phyloP scores from a whole-genome alignment of 2,797 vertebrate species.

The Brotula barbata region DNA sequence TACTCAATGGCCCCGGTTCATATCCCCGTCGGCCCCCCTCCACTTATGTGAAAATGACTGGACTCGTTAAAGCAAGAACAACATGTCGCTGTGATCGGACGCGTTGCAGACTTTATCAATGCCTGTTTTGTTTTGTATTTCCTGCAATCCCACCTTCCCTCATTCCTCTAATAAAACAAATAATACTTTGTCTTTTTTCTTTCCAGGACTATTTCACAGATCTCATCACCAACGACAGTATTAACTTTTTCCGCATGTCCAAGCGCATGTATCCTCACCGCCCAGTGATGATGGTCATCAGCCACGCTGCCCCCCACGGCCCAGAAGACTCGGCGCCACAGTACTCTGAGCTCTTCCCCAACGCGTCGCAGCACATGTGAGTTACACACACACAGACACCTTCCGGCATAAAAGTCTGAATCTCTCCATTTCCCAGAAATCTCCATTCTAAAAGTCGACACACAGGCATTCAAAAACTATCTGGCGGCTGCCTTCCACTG shows the following conservation, averaged over 20 bases:
- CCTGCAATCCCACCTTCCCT: slow-evolving; percentile 9
- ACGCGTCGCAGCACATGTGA: slow-evolving; percentile 98
- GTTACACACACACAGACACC: slow-evolving; percentile 70
- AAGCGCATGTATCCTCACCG: slow-evolving; percentile 94
- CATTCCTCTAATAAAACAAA: slow-evolving; percentile 9
- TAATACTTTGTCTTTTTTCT: slow-evolving; percentile 9
- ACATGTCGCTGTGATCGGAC: slow-evolving; percentile 62
- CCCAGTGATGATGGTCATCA: slow-evolving; percentile 95
- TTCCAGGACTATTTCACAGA: slow-evolving; percentile 95
- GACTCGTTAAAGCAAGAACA: slow-evolving; percentile 54
- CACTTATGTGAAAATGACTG: slow-evolving; percentile 72
- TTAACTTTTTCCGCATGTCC: slow-evolving; percentile 92
- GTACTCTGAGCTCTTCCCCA: slow-evolving; percentile 87
- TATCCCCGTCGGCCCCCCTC: slow-evolving; percentile 61
- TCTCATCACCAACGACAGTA: slow-evolving; percentile 96
- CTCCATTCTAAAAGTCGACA: background rate
- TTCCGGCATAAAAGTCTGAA: slow-evolving; percentile 16
- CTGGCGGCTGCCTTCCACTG: slow-evolving; percentile 21
- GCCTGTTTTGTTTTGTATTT: slow-evolving; percentile 51
- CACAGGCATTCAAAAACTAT: slow-evolving; percentile 2
- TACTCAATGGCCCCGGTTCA: slow-evolving; percentile 75
- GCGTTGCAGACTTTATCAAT: slow-evolving; percentile 60
- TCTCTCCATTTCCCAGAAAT: background rate
- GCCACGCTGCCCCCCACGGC: slow-evolving; percentile 94
- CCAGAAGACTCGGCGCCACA: slow-evolving; percentile 96